Base-by-base conservation (phyloP, 2,113 vertebrate species). In the Apteryx owenii region DNA sequence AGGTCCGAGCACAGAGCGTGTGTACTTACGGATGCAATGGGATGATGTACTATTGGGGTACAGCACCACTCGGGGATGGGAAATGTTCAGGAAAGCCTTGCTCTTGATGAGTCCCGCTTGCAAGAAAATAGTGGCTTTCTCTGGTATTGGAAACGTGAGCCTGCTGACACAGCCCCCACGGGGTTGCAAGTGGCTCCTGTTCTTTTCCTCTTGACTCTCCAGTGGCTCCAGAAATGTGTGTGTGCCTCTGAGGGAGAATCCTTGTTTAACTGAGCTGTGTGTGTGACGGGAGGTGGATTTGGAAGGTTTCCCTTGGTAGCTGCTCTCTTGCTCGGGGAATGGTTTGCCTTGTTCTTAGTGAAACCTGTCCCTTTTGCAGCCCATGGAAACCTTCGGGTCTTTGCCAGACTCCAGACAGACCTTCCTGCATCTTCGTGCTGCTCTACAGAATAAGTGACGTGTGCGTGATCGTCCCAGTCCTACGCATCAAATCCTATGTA, bases 241-340 rank as follows among this genome's bases (percentile, higher is more conserved):
- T 76, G 42, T 90, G 84, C 77, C 69, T 81, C 83, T 79, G 64
- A 86, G 92, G 81, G 69, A 90, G 56, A 73, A 81, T 73, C 72
- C 65, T 62, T 12, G 7, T 94, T 92, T 89, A 92, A 81, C 89
- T 81, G 92, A 83, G 58, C 10, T 58, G 4, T 90, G 51, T 62
- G 7, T 68, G 46, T 81, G 33, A 80, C 71, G 58, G 61, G 86
- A 92, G 86, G 61, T 58, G 70, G 81, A 46, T 75, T 70, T 90
- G 90, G 95, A 68, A 76, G 60, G 94, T 93, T 95, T 68, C 83
- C 83, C 90, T 90, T 86, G 66, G 78, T 85, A 86, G 61, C 62
- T 81, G 83, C 48, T 90, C 53, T 85, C 62, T 86, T 86, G 69
- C 90, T 81, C 29, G 64, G 22, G 65, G 77, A 95, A 94, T n/a